Evolutionary conservation across 2,888 invertebrate genomes (phyloP).

Genomic region (Phyto melanocephala): DNA sequence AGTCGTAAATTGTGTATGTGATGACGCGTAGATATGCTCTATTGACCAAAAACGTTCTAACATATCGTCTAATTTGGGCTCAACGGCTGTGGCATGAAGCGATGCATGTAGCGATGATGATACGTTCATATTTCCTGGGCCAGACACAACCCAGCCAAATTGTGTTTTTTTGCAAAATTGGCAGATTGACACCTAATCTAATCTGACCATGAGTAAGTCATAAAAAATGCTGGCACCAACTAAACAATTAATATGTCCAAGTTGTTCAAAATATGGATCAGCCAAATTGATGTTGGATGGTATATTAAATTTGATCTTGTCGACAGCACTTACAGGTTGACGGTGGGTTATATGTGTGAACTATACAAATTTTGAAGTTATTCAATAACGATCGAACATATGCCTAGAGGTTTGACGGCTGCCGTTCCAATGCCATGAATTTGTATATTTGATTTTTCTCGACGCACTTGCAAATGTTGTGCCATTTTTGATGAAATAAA

Average conservation of each 20-base stretch:
- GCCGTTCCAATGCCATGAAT: background rate
- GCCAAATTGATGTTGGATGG: constrained; percentile 22
- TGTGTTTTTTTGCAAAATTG: constrained; percentile 6
- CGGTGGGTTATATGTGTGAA: background rate
- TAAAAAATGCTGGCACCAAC: constrained; percentile 1
- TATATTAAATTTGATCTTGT: background rate
- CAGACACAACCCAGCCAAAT: constrained; percentile 3
- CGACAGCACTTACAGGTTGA: no score
- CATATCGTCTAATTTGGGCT: background rate
- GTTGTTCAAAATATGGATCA: background rate
- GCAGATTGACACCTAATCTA: background rate
- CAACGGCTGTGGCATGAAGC: background rate
- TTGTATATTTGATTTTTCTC: no score
- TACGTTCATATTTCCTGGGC: background rate
- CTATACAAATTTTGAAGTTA: background rate
- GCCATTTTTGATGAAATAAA: constrained; percentile 18
- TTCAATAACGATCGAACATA: background rate
- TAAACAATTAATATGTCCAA: background rate
- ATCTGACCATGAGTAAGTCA: background rate
- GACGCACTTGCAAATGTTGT: background rate
- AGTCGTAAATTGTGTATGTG: background rate
- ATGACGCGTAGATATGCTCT: no score
- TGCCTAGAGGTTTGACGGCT: background rate
- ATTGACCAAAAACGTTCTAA: no score
- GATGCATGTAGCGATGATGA: background rate